Percentiles rank a stretch among this genome's conserved stretches.
Evolutionary conservation across 1,140 invertebrate genomes (phyloP).

Genomic region (Choristoneura fumiferana): DNA sequence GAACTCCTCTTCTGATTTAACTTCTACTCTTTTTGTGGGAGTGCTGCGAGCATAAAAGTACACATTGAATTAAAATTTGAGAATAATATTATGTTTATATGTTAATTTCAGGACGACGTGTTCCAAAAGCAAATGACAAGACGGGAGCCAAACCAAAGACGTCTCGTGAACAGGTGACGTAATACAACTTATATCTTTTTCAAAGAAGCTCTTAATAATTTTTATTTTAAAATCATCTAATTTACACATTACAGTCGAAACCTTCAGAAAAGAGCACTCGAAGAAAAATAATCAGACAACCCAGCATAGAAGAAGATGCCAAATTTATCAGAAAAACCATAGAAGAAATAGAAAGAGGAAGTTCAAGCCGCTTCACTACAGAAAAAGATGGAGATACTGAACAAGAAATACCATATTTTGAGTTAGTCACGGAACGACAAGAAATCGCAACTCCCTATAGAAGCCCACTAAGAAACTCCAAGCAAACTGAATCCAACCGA

Average conservation of each 20-base stretch:
- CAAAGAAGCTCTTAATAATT: constrained; percentile 20
- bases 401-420: constrained; percentile 27
- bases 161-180: constrained; percentile 54
- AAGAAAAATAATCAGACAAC: constrained; percentile 52
- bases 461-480: constrained; percentile 41
- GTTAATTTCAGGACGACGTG: constrained; percentile 48
- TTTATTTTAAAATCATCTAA: constrained; percentile 25
- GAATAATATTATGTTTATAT: neutral
- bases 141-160: constrained; percentile 37
- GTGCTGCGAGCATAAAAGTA: too few species aligned
- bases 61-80: too few species aligned
- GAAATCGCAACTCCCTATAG: constrained; percentile 36
- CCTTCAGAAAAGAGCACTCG: constrained; percentile 40
- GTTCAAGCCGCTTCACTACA: constrained; percentile 52
- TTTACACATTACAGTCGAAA: constrained; percentile 40
- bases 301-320: constrained; percentile 69
- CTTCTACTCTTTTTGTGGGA: too few species aligned
- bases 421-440: constrained; percentile 14
- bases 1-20: too few species aligned
- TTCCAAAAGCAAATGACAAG: constrained; percentile 39
- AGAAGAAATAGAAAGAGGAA: constrained; percentile 69
- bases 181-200: neutral
- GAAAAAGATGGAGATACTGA: constrained; percentile 28
- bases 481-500: constrained; percentile 39
- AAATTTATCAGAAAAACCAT: constrained; percentile 70